Percentiles rank a stretch among this genome's conserved stretches.
Conservation (phyloP, 2,797 vertebrate species). For the Tinamus major region DNA sequence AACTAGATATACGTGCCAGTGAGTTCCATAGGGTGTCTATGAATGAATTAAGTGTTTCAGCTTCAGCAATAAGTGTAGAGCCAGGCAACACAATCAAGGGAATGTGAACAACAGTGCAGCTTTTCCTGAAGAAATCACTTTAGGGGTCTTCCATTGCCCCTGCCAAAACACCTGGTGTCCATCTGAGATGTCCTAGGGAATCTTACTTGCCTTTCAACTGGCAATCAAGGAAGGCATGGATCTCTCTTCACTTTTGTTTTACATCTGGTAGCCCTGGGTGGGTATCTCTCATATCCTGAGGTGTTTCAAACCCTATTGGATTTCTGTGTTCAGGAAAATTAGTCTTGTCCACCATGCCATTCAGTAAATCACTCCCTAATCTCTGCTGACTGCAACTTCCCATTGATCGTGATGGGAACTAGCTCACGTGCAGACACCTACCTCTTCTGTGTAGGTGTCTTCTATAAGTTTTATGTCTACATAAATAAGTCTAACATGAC, state of each 20-base stretch:
- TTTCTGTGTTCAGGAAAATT: neutral
- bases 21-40: neutral
- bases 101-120: neutral
- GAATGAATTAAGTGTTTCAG: neutral
- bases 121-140: neutral
- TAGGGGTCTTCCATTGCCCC: neutral
- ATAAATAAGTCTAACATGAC: neutral
- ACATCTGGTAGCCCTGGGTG: neutral
- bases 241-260: rapidly evolving
- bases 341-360: neutral
- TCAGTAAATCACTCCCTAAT: neutral
- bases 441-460: neutral
- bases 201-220: neutral
- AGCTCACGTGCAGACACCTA: neutral
- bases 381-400: neutral
- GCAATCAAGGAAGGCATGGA: neutral
- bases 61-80: neutral
- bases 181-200: neutral
- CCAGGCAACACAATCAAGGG: neutral
- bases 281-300: neutral
- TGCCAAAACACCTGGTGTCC: neutral
- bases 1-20: neutral
- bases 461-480: neutral
- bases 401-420: too few relatives aligned
- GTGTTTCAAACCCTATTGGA: neutral